Evolutionary conservation across 1,140 invertebrate genomes (phyloP), one percentile per base, ranked within the genome.

Genomic region (Bombus huntii): DNA sequence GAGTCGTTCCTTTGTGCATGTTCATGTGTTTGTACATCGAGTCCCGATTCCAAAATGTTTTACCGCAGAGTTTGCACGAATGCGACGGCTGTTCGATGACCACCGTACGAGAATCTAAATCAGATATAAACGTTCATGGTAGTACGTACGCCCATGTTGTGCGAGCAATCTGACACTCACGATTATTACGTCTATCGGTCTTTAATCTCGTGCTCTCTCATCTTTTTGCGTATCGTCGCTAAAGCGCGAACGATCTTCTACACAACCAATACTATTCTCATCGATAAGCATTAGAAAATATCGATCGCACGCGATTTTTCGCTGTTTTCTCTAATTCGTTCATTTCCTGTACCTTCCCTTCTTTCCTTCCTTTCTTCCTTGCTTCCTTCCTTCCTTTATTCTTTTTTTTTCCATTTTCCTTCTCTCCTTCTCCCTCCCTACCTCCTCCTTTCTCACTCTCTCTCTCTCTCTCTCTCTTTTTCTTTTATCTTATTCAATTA

Each of bases 21-120:
- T 96, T 95, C 93, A 95, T 95, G 93, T 96, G 95, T 91, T 95
- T 95, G 93, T 95, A 95, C 93, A 96, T 95, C 89, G 95, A 95
- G 93, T 95, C 95, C 83, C 95, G 95, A 92, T 95, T 95, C 94
- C 94, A 95, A 94, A 95, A 95, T 79, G 95, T 93, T 95, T 95
- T 95, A 94, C 95, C 95, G 92, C 95, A 95, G 91, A 95, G 94
- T 95, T 95, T 95, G 94, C 95, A 95, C 89, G 94, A 93, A 92
- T 95, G 95, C 91, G 94, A 95, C 89, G 95, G 95, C 91, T 95
- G 95, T 93, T 95, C 95, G 94, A 95, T 94, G 94, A 95, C 92
- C 94, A 95, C 93, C 93, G 94, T 94, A 93, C 94, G 94, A 91
- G 93, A 93, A 95, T 95, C 94, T 95, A 94, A 95, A 95, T 95